phyloP scores from a whole-genome alignment of 2,888 invertebrate species.

The Leucania comma region DNA sequence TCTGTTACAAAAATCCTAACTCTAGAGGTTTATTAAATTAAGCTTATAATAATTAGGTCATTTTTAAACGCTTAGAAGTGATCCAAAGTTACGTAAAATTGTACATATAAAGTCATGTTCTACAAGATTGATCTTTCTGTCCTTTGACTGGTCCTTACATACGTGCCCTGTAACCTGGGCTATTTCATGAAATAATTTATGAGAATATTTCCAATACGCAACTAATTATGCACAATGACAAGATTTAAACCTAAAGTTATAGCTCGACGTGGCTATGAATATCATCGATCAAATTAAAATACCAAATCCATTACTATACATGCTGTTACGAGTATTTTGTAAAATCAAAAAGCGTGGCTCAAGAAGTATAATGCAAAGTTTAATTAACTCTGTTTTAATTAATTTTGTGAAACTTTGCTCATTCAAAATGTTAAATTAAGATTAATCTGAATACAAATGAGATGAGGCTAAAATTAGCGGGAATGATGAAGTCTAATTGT shows the following conservation, averaged over 20 bases:
- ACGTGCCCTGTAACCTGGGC: conserved; percentile 14
- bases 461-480: conserved; percentile 45
- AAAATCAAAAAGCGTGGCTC: conserved; percentile 22
- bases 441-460: conserved; percentile 55
- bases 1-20: no score
- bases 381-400: conserved; percentile 15
- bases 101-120: background rate
- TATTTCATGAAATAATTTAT: conserved; percentile 23
- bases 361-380: conserved; percentile 25
- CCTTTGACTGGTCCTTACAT: conserved; percentile 11
- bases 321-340: conserved; percentile 9
- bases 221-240: conserved; percentile 36
- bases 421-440: conserved; percentile 47
- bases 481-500: conserved; percentile 56
- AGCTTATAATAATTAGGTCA: no score
- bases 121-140: conserved; percentile 6
- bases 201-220: conserved; percentile 31
- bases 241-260: conserved; percentile 34
- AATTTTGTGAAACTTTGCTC: conserved; percentile 32
- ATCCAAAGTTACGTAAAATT: no score
- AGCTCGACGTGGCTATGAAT: conserved; percentile 43
- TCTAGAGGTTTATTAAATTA: no score
- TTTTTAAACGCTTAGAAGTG: background rate
- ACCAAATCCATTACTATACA: conserved; percentile 5
- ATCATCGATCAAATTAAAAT: conserved; percentile 12